Percentiles rank a stretch among this genome's conserved stretches.
Conservation (phyloP, 2,888 invertebrate genomes). For the Herminia tarsipennalis region DNA sequence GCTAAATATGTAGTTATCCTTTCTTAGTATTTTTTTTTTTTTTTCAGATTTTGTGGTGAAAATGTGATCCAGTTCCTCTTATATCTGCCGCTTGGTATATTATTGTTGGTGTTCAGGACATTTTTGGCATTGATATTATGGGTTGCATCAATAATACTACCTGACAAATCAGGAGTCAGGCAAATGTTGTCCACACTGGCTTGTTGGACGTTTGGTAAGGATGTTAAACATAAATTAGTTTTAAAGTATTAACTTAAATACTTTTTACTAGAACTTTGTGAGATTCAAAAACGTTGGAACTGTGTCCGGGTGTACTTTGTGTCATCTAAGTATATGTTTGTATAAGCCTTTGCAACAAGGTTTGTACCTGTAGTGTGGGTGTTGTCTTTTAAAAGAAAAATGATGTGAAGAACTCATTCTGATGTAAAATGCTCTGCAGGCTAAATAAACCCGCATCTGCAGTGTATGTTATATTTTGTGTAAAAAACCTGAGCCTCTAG, state of each 20-base stretch:
- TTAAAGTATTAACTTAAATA: too few species aligned
- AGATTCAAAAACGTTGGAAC: too few species aligned
- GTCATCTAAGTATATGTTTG: too few species aligned
- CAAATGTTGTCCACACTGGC: conserved; percentile 85
- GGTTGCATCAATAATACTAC: conserved; percentile 84
- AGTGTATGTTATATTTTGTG: too few species aligned
- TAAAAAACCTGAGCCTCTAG: too few species aligned
- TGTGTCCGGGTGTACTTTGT: too few species aligned
- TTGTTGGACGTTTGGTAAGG: conserved; percentile 85
- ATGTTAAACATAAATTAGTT: too few species aligned
- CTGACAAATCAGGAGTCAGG: conserved; percentile 83
- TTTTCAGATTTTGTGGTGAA: conserved; percentile 83
- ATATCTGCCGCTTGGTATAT: conserved; percentile 85
- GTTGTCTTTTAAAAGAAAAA: background rate
- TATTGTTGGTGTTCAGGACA: conserved; percentile 79
- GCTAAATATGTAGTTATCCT: background rate
- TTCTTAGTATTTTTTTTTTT: background rate
- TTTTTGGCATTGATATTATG: conserved; percentile 82
- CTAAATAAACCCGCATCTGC: too few species aligned
- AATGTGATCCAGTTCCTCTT: conserved; percentile 80
- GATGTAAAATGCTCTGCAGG: too few species aligned
- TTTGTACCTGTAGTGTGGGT: background rate
- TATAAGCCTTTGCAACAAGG: too few species aligned
- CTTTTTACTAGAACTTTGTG: too few species aligned
- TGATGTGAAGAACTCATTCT: too few species aligned